Conservation (phyloP, 1,140 invertebrate species). For the Apis laboriosa region DNA sequence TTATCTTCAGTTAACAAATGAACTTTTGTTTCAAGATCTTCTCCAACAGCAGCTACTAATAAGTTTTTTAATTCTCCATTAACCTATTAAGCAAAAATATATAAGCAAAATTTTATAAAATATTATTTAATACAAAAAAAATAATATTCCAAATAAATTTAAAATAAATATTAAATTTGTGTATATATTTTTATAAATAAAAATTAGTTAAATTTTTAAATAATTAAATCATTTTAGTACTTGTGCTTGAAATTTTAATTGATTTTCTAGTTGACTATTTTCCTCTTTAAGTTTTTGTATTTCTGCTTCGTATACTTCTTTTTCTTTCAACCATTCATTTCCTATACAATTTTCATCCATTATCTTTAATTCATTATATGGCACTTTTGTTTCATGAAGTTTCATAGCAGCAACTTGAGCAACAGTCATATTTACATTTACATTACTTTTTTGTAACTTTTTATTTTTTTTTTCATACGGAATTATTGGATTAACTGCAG, state of each 20-base stretch:
- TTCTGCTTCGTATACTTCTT: conserved; percentile 80
- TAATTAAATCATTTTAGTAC: conserved; percentile 73
- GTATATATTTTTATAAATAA: neutral
- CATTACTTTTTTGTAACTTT: conserved; percentile 83
- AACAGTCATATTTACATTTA: conserved; percentile 86
- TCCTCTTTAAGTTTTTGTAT: conserved; percentile 83
- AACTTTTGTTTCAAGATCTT: conserved; percentile 94
- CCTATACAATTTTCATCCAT: conserved; percentile 56
- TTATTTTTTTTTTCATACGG: conserved; percentile 80
- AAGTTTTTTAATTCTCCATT: conserved; percentile 96
- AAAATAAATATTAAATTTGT: neutral
- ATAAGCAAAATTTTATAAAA: neutral
- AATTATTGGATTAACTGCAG: conserved; percentile 89
- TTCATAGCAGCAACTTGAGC: conserved; percentile 85
- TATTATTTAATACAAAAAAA: neutral
- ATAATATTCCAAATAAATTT: neutral
- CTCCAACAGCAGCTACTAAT: conserved; percentile 95
- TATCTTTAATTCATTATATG: conserved; percentile 69
- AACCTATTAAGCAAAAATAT: conserved; percentile 82
- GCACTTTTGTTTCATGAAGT: conserved; percentile 77
- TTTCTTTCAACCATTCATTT: conserved; percentile 72
- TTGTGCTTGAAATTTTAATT: conserved; percentile 86
- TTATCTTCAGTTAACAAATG: conserved; percentile 95
- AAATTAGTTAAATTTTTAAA: neutral
- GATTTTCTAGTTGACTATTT: conserved; percentile 85